Percentiles rank a stretch among this genome's conserved stretches.
Evolutionary conservation across 1,140 invertebrate genomes (phyloP).

Genomic region (Atta texana): DNA sequence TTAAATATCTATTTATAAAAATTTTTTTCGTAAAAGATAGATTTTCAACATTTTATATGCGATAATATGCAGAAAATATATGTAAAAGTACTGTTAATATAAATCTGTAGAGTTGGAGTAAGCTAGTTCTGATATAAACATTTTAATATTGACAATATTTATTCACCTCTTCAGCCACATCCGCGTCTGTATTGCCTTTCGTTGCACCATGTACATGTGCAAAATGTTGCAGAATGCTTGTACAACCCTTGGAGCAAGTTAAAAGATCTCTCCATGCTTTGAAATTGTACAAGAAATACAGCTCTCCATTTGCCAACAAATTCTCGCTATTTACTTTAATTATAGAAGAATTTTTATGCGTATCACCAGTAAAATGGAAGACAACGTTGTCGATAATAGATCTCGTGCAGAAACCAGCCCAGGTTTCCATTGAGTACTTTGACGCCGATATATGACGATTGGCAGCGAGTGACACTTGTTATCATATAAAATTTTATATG

Average conservation of each 20-base stretch:
- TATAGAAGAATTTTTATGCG: slow-evolving; percentile 64
- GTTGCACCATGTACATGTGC: slow-evolving; percentile 47
- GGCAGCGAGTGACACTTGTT: background rate
- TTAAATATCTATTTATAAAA: slow-evolving; percentile 11
- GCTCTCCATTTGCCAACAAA: slow-evolving; percentile 84
- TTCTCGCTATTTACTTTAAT: slow-evolving; percentile 86
- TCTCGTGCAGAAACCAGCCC: slow-evolving; percentile 31
- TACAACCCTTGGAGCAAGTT: slow-evolving; percentile 54
- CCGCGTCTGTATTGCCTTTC: slow-evolving; percentile 34
- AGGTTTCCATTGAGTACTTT: slow-evolving; percentile 63
- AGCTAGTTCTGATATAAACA: background rate
- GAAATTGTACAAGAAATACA: slow-evolving; percentile 85
- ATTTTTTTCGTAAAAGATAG: background rate
- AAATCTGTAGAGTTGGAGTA: background rate
- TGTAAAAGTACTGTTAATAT: background rate
- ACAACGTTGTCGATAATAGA: slow-evolving; percentile 69
- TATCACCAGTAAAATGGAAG: slow-evolving; percentile 65
- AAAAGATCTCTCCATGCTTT: slow-evolving; percentile 85
- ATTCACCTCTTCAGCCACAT: slow-evolving; percentile 75
- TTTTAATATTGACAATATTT: background rate
- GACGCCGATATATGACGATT: background rate
- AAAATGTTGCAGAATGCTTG: slow-evolving; percentile 73
- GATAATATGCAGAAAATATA: background rate
- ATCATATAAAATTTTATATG: background rate
- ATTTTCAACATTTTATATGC: background rate